Base-by-base conservation (phyloP, 1,140 invertebrate species). In the Charaxes varanes region DNA sequence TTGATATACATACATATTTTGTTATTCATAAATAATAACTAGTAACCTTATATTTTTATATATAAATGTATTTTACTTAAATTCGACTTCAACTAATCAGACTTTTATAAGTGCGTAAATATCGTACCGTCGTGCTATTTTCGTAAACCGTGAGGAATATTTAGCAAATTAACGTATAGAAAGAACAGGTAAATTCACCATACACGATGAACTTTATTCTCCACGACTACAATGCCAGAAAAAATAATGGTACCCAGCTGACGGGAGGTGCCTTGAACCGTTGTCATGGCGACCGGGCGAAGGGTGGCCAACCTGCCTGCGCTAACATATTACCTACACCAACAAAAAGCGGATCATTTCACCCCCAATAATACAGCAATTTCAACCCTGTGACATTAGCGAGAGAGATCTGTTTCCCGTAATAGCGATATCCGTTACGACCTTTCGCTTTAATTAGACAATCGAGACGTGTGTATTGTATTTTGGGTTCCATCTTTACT, bases 401-500 rank as follows among this genome's bases (percentile, higher is more conserved):
- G 34, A 47, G 41, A 77, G 61, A 52, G 62, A 49, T 66, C 46
- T 35, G 26, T 67, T 79, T 76, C 41, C 58, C 50, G 59, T 45
- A 36, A 49, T 54, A 58, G 47, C 33, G 41, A 32, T 31, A 49
- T 53, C 43, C 38, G 46, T 67, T 78, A 69, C 48, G 62, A 69
- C 54, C 58, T 77, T 73, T 77, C 60, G 40, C 46, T 51, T 46
- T 57, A 50, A 64, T 64, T 42, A 44, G 43, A 62, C 64, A 67
- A 76, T 79, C 61, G 62, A 53, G 65, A 73, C 56, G 58, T 59
- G 53, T 73, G 70, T 69, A 76, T 72, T 68, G 76, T 83, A 65
- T 72, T 78, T 79, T 63, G 66, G 76, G 69, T 71, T 78, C 76
- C 79, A 83, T 83, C 79, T 83, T 83, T 83, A 64, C 68, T 80